phyloP scores from a whole-genome alignment of 2,797 vertebrate genomes.

The Jordanella pulchra region DNA sequence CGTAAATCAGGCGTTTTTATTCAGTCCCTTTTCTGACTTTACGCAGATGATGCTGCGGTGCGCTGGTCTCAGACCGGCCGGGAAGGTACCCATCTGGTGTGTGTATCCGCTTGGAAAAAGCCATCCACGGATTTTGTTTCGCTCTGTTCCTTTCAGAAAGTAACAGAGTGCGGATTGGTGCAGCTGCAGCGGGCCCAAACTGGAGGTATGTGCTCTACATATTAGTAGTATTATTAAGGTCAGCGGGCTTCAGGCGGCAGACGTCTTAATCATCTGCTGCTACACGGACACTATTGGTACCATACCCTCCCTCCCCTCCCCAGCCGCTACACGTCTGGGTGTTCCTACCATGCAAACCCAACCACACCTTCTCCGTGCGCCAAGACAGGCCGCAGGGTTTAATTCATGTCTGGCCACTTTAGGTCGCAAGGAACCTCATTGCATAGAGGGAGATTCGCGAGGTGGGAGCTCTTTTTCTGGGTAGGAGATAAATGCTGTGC shows the following conservation, averaged over 20 bases:
- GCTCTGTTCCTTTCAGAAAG: conserved; percentile 53
- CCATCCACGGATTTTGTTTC: conserved; percentile 59
- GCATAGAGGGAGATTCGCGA: conserved; percentile 18
- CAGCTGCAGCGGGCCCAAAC: conserved; percentile 32
- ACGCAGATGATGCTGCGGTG: conserved; percentile 66
- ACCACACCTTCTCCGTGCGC: conserved; percentile 6
- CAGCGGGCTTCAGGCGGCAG: not conserved
- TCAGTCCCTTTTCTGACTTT: conserved; percentile 16
- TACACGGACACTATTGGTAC: conserved; percentile 49
- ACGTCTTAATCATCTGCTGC: conserved; percentile 4
- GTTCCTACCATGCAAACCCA: conserved; percentile 35
- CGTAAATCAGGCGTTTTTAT: not conserved
- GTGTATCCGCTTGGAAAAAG: conserved; percentile 58
- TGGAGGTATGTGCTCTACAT: conserved; percentile 63
- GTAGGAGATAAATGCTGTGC: conserved; percentile 41
- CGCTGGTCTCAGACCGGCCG: conserved; percentile 71
- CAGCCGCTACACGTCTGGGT: conserved; percentile 39
- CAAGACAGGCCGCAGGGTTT: not conserved
- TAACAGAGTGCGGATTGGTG: conserved; percentile 47
- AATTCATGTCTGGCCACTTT: not conserved
- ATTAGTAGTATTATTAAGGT: conserved; percentile 11
- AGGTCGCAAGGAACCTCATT: not conserved
- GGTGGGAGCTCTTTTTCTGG: conserved; percentile 36
- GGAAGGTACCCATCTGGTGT: conserved; percentile 76
- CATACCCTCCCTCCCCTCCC: conserved; percentile 18